Evolutionary conservation across 2,113 vertebrate genomes (phyloP).

Genomic region (Eulacestoma nigropectus): DNA sequence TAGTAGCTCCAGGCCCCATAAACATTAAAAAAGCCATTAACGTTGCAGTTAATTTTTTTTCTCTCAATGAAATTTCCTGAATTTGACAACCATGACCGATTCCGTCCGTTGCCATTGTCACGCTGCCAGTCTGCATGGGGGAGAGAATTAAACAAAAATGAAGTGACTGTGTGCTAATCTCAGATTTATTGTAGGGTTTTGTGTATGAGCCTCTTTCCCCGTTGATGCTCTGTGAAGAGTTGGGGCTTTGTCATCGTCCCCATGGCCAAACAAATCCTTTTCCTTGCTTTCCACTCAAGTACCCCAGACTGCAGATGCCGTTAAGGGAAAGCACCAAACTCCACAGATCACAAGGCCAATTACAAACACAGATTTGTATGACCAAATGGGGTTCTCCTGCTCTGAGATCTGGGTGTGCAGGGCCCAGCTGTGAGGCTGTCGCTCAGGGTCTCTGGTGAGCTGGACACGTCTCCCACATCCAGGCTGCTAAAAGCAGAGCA

Average conservation of each 20-base stretch:
- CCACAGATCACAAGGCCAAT: fast-evolving
- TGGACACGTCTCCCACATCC: neutral
- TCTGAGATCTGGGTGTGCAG: neutral
- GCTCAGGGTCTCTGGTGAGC: neutral
- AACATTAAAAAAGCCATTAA: conserved; percentile 39
- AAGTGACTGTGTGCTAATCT: neutral
- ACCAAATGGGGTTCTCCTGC: neutral
- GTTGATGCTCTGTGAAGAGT: neutral
- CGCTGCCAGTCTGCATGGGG: neutral
- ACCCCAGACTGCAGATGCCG: neutral
- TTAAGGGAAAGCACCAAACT: neutral
- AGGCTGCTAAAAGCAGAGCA: neutral
- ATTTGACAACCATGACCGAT: conserved; percentile 35
- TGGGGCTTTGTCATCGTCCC: fast-evolving
- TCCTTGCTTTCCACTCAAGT: neutral
- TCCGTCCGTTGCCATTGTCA: neutral
- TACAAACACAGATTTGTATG: fast-evolving
- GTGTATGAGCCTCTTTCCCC: neutral
- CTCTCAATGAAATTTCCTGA: conserved; percentile 19
- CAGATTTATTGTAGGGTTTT: neutral
- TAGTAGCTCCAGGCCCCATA: conserved; percentile 29
- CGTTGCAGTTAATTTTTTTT: neutral
- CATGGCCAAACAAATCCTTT: neutral
- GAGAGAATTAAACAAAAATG: neutral
- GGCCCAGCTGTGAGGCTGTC: neutral